Conservation (phyloP, 2,113 vertebrate species). For the Callipepla squamata region DNA sequence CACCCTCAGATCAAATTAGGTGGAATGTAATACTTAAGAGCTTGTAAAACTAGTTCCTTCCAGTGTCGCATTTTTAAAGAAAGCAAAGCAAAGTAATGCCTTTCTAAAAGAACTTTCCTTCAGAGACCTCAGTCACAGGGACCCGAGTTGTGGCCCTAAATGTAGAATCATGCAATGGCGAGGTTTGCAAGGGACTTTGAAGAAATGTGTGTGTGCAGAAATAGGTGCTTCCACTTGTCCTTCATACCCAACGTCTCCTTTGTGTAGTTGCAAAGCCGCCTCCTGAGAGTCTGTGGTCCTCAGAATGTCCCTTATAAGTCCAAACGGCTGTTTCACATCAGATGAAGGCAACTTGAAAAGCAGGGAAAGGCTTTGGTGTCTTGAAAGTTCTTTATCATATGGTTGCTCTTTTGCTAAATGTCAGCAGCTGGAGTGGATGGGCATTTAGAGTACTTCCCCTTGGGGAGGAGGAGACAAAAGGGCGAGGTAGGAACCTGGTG, state of each 20-base stretch:
- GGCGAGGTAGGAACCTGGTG: background rate
- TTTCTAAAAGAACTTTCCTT: background rate
- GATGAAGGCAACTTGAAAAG: background rate
- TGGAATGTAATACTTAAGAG: fast-evolving
- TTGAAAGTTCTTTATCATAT: background rate
- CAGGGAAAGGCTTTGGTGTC: background rate
- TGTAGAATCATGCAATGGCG: no score
- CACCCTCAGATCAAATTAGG: fast-evolving
- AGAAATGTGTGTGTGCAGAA: background rate
- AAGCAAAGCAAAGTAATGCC: background rate
- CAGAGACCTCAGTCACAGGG: background rate
- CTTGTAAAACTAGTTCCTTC: background rate
- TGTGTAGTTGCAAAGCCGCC: background rate
- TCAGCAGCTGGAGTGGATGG: background rate
- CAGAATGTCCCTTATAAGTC: background rate
- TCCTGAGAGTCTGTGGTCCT: background rate
- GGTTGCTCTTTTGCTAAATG: background rate
- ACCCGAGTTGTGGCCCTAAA: background rate
- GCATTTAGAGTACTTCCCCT: background rate
- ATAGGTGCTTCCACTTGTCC: background rate
- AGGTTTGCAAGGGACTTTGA: no score
- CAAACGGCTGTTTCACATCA: background rate
- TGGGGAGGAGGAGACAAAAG: fast-evolving
- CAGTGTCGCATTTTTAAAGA: background rate
- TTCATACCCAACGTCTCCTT: background rate